These are phyloP conservation scores for Hemicordylus capensis DNA, from an alignment of 2,113 vertebrate genomes.

Conservation along the genomic window DNA sequence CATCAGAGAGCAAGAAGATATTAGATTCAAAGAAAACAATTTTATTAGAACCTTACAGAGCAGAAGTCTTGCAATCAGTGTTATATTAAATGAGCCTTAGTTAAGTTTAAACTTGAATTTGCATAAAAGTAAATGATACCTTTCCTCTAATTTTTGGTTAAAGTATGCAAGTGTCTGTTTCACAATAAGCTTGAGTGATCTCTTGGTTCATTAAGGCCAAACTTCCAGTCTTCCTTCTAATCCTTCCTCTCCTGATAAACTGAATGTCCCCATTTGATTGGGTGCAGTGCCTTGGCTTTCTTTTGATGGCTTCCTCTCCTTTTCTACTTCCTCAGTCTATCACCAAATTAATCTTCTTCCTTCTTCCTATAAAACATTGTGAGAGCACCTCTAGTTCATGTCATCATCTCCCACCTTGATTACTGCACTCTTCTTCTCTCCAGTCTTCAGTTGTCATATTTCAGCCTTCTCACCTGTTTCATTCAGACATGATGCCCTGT, in stretches of 20 bases:
- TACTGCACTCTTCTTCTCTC: background rate
- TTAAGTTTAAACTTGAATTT: background rate
- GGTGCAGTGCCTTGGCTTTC: background rate
- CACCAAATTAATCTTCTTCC: background rate
- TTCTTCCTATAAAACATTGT: background rate
- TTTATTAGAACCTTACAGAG: background rate
- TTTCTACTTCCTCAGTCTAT: background rate
- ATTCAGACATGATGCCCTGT: background rate
- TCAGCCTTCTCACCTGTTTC: background rate
- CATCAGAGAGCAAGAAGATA: background rate
- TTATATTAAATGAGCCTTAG: background rate
- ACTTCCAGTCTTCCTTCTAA: background rate
- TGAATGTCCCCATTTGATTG: background rate
- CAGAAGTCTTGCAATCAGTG: background rate
- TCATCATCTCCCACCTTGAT: background rate
- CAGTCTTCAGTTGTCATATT: background rate
- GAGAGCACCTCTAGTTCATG: background rate
- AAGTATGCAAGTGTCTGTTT: background rate
- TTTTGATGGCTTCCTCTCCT: background rate
- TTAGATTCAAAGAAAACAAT: no score
- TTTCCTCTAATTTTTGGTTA: background rate
- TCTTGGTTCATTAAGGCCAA: background rate
- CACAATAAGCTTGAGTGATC: background rate
- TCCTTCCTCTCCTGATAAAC: background rate
- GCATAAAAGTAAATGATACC: background rate